phyloP scores from a whole-genome alignment of 2,888 invertebrate genomes.

The Anorthoa munda region DNA sequence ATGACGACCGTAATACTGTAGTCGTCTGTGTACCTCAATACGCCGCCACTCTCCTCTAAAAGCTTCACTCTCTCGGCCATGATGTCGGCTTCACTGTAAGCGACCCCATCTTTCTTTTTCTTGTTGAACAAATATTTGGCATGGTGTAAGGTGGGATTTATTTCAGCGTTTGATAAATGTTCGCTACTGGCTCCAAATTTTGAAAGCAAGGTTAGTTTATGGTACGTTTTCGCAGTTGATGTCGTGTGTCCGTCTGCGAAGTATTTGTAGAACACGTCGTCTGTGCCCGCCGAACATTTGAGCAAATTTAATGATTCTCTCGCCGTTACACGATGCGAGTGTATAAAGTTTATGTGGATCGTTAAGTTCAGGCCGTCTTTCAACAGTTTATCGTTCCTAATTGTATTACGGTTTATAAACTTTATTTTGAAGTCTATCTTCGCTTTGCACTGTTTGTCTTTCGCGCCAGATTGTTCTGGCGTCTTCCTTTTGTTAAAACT shows the following conservation, averaged over 20 bases:
- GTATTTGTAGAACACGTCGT: constrained; percentile 53
- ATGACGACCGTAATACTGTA: constrained; percentile 64
- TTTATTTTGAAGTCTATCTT: constrained; percentile 73
- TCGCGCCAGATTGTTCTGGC: constrained; percentile 24
- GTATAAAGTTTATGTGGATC: constrained; percentile 65
- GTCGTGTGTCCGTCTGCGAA: constrained; percentile 42
- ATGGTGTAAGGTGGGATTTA: constrained; percentile 47
- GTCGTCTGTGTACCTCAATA: constrained; percentile 34
- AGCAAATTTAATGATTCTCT: constrained; percentile 57
- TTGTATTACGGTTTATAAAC: constrained; percentile 67
- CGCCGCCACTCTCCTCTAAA: constrained; percentile 52
- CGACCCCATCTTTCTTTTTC: constrained; percentile 26
- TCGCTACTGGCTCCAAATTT: constrained; percentile 15
- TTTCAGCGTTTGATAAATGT: constrained; percentile 37
- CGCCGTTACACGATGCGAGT: constrained; percentile 67
- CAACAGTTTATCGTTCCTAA: constrained; percentile 68
- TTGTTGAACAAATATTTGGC: constrained; percentile 28
- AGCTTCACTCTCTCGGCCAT: constrained; percentile 42
- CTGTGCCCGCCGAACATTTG: constrained; percentile 64
- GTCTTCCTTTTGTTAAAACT: constrained; percentile 63
- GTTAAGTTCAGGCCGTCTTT: constrained; percentile 68
- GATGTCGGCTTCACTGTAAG: not conserved
- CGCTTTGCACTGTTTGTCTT: constrained; percentile 68
- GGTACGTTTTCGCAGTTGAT: constrained; percentile 55
- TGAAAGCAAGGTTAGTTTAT: constrained; percentile 51